Conservation (phyloP, 1,140 invertebrate species). For the Danaus plexippus region DNA sequence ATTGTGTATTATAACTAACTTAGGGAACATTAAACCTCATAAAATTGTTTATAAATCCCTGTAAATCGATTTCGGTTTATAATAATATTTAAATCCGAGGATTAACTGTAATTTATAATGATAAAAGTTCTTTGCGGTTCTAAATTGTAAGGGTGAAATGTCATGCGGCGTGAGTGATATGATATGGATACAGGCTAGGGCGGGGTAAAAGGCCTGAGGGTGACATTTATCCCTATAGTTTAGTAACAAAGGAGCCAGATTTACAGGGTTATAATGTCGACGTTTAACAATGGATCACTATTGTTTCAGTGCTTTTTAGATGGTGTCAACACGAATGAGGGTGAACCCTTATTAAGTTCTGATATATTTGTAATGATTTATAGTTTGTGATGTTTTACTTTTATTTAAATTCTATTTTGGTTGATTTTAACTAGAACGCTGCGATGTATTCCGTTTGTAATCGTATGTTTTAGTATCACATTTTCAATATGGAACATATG, state of each 20-base stretch:
- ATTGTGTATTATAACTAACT: too few relatives aligned
- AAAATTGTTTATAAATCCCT: too few relatives aligned
- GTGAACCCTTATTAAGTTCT: constrained; percentile 25
- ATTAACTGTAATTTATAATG: too few relatives aligned
- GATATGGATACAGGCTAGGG: constrained; percentile 7
- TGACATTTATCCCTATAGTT: constrained; percentile 51
- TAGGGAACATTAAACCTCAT: too few relatives aligned
- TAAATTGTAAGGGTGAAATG: background rate
- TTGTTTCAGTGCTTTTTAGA: constrained; percentile 35
- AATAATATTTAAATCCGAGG: too few relatives aligned
- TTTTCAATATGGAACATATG: background rate
- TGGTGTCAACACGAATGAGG: constrained; percentile 30
- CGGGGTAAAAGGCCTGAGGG: constrained; percentile 24
- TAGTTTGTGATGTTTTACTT: background rate
- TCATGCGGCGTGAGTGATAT: too few relatives aligned
- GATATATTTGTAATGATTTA: constrained; percentile 9
- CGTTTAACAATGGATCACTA: constrained; percentile 36
- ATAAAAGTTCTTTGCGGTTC: background rate
- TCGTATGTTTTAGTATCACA: background rate
- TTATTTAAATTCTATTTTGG: background rate
- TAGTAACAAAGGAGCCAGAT: constrained; percentile 44
- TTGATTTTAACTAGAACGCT: background rate
- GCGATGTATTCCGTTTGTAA: background rate
- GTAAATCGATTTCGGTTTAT: too few relatives aligned
- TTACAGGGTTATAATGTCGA: constrained; percentile 37